Evolutionary conservation across 1,140 invertebrate species (phyloP), one percentile per base, ranked within the genome.

Genomic region (Drosophila nikananu): DNA sequence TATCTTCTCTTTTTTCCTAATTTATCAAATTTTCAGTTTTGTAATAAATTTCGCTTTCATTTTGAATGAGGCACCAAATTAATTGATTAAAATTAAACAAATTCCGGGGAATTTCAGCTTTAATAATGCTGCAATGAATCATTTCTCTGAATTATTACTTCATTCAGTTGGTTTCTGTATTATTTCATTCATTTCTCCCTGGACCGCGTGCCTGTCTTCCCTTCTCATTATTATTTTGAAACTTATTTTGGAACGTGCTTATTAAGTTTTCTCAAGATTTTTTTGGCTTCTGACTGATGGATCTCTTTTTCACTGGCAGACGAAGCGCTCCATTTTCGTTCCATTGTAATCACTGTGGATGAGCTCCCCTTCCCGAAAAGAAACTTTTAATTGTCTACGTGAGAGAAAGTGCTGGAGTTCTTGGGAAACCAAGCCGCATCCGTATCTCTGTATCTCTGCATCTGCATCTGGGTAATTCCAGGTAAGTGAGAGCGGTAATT

Each of bases 391-490:
- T 84, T 68, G 86, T 51, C 74, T 90, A 86, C 86, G 86, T 90
- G 86, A 90, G 86, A 90, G 86, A 90, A 90, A 90, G 86, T 90
- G 86, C 66, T 74, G 71, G 39, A 70, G 63, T 90, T 90, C 86
- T 90, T 59, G 77, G 81, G 66, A 90, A 86, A 76, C 61, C 73
- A 70, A 39, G 37, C 44, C 41, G 46, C 54, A 64, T 60, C 37
- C 37, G 19, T 78, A 57, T 46, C 51, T 60, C 37, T 52, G 59
- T 81, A 75, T 81, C 79, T 81, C 27, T 27, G 27, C 25, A 30
- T 30, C 46, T 41, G 30, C 42, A 67, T 32, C 75, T 65, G 39
- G 51, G 44, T n/a, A 60, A 80, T 77, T 72, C 60, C 73, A 39
- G 51, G 44, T 75, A 83, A 77, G 60, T 30, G 61, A 78, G 58